These are phyloP conservation scores for Drosophila ambigua DNA, from an alignment of 1,140 invertebrate genomes.

Conservation along the genomic window DNA sequence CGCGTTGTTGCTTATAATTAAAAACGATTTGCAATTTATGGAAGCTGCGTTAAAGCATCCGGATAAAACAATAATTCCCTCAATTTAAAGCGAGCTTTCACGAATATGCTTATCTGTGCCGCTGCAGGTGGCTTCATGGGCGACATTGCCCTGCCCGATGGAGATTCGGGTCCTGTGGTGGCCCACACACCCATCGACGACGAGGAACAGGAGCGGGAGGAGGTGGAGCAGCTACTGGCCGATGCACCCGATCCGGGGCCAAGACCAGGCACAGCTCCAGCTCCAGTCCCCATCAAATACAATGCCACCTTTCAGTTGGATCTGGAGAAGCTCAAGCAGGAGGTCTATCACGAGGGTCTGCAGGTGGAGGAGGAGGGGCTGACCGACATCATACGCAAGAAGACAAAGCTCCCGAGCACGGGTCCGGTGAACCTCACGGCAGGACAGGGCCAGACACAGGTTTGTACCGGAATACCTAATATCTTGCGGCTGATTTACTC, in stretches of 20 bases:
- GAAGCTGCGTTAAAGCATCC: not conserved
- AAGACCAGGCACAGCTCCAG: not conserved
- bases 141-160: slow-evolving; percentile 91
- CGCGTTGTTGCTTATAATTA: slow-evolving; percentile 63
- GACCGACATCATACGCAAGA: slow-evolving; percentile 88
- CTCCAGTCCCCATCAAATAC: slow-evolving; percentile 67
- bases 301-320: slow-evolving; percentile 89
- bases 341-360: slow-evolving; percentile 90
- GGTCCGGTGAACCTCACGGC: slow-evolving; percentile 17
- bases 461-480: slow-evolving; percentile 34
- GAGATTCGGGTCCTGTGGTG: slow-evolving; percentile 60
- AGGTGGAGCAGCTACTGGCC: slow-evolving; percentile 42
- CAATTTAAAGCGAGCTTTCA: slow-evolving; percentile 36
- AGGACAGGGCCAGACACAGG: slow-evolving; percentile 59
- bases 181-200: slow-evolving; percentile 83
- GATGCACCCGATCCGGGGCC: slow-evolving; percentile 50
- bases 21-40: slow-evolving; percentile 64
- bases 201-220: slow-evolving; percentile 16
- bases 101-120: slow-evolving; percentile 16
- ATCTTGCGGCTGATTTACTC: not conserved
- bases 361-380: slow-evolving; percentile 93
- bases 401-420: slow-evolving; percentile 86
- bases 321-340: slow-evolving; percentile 90
- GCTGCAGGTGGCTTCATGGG: slow-evolving; percentile 89
- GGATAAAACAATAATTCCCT: slow-evolving; percentile 14